Percentiles rank a stretch among this genome's conserved stretches.
phyloP scores from a whole-genome alignment of 2,888 invertebrate genomes.

The Coelopa pilipes region DNA sequence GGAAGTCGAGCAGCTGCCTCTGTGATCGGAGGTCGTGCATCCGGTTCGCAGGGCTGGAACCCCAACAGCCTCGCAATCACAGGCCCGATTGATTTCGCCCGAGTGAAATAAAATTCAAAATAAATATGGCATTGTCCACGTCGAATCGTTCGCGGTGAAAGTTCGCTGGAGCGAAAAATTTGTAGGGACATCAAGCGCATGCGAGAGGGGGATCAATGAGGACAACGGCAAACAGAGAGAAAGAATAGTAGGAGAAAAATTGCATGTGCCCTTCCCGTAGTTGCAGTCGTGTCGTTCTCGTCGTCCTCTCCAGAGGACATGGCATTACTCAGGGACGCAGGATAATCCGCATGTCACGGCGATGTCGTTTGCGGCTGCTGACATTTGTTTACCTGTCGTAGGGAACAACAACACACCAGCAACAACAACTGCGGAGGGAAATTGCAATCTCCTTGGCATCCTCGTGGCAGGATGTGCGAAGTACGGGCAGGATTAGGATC shows the following conservation, averaged over 20 bases:
- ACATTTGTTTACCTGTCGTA: constrained; percentile 27
- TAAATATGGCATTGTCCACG: too few relatives aligned
- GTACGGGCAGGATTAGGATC: background rate
- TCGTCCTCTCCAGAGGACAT: too few relatives aligned
- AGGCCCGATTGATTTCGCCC: too few relatives aligned
- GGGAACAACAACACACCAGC: background rate
- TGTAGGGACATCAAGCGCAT: too few relatives aligned
- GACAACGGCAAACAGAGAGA: background rate
- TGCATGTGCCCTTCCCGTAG: background rate
- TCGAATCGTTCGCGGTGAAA: too few relatives aligned
- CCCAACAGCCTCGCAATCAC: too few relatives aligned
- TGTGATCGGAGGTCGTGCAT: too few relatives aligned
- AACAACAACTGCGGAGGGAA: constrained; percentile 1
- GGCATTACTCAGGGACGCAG: constrained; percentile 3
- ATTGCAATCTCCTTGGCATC: constrained; percentile 10
- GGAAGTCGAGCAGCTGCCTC: too few relatives aligned
- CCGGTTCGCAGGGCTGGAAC: too few relatives aligned
- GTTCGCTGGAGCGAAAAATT: too few relatives aligned
- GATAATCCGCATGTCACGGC: constrained; percentile 21
- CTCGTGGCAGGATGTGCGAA: background rate
- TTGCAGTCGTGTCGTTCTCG: too few relatives aligned
- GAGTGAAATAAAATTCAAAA: too few relatives aligned
- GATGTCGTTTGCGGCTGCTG: constrained; percentile 17
- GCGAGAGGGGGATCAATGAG: background rate
- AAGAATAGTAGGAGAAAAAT: constrained; percentile 10